phyloP scores from a whole-genome alignment of 1,140 invertebrate genomes.

The Drosophila santomea region DNA sequence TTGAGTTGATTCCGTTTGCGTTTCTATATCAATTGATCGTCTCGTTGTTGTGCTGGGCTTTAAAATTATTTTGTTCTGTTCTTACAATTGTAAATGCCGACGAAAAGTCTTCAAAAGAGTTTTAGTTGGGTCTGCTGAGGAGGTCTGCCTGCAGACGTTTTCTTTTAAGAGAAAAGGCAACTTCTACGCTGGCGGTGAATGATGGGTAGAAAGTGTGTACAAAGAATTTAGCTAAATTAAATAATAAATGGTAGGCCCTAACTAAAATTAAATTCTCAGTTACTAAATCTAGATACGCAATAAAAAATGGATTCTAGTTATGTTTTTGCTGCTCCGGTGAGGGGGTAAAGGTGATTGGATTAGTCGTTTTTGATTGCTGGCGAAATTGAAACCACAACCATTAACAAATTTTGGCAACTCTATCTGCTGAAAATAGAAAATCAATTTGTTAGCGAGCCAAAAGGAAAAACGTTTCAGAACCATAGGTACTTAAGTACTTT shows the following conservation, averaged over 20 bases:
- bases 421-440: slow-evolving; percentile 56
- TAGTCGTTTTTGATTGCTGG: slow-evolving; percentile 38
- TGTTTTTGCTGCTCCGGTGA: slow-evolving; percentile 14
- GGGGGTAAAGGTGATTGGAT: slow-evolving; percentile 10
- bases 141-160: slow-evolving; percentile 79
- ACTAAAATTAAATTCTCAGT: slow-evolving; percentile 44
- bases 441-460: not conserved
- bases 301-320: slow-evolving; percentile 43
- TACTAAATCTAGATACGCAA: slow-evolving; percentile 54
- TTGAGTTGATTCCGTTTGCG: slow-evolving; percentile 19
- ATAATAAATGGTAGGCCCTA: slow-evolving; percentile 57
- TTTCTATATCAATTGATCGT: slow-evolving; percentile 14
- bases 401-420: slow-evolving; percentile 79
- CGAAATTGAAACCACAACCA: slow-evolving; percentile 74
- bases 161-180: slow-evolving; percentile 67
- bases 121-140: slow-evolving; percentile 53
- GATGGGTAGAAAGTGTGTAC: slow-evolving; percentile 52
- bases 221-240: slow-evolving; percentile 79
- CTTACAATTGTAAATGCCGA: slow-evolving; percentile 52
- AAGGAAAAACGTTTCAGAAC: not conserved
- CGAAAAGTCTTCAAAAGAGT: slow-evolving; percentile 59
- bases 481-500: not conserved
- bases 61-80: slow-evolving; percentile 37
- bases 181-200: slow-evolving; percentile 37
- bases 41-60: slow-evolving; percentile 41